Percentiles rank a stretch among this genome's conserved stretches.
These are phyloP conservation scores for Triplophysa tibetana DNA, from an alignment of 2,113 vertebrate genomes.

Conservation along the genomic window DNA sequence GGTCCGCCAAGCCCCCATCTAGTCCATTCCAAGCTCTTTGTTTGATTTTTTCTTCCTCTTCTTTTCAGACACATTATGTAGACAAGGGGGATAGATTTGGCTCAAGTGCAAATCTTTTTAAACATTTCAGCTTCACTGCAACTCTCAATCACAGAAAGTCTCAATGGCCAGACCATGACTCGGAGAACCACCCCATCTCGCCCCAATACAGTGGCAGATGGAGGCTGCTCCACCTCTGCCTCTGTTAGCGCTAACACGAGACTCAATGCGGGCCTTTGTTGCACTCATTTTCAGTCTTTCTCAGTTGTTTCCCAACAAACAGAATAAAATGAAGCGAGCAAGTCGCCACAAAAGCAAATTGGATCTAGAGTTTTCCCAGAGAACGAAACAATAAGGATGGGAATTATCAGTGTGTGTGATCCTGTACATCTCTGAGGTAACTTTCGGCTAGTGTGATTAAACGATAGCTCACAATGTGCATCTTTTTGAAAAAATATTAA, in stretches of 20 bases:
- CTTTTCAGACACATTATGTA: slow-evolving; percentile 47
- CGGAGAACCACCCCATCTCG: slow-evolving; percentile 30
- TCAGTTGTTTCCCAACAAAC: slow-evolving; percentile 81
- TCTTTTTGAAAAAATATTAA: slow-evolving; percentile 7
- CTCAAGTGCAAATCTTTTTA: slow-evolving; percentile 54
- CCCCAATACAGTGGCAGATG: slow-evolving; percentile 45
- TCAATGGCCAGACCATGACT: slow-evolving; percentile 42
- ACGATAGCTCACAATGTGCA: neutral
- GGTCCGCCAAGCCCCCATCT: slow-evolving; percentile 35
- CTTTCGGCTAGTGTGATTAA: slow-evolving; percentile 1
- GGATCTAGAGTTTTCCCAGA: slow-evolving; percentile 70
- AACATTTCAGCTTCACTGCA: slow-evolving; percentile 52
- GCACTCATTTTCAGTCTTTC: slow-evolving; percentile 74
- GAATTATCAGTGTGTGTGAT: slow-evolving; percentile 34
- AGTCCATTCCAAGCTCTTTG: slow-evolving; percentile 56
- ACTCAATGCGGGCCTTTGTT: slow-evolving; percentile 71
- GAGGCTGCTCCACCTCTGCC: slow-evolving; percentile 55
- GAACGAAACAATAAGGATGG: slow-evolving; percentile 74
- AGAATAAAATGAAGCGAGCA: slow-evolving; percentile 71
- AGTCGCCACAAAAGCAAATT: slow-evolving; percentile 70
- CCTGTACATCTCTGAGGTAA: neutral
- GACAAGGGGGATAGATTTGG: slow-evolving; percentile 56
- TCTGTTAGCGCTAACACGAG: slow-evolving; percentile 63
- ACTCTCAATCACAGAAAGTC: slow-evolving; percentile 44
- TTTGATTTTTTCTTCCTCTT: slow-evolving; percentile 35